Conservation (phyloP, 2,113 vertebrate species). For the Alectura lathami region DNA sequence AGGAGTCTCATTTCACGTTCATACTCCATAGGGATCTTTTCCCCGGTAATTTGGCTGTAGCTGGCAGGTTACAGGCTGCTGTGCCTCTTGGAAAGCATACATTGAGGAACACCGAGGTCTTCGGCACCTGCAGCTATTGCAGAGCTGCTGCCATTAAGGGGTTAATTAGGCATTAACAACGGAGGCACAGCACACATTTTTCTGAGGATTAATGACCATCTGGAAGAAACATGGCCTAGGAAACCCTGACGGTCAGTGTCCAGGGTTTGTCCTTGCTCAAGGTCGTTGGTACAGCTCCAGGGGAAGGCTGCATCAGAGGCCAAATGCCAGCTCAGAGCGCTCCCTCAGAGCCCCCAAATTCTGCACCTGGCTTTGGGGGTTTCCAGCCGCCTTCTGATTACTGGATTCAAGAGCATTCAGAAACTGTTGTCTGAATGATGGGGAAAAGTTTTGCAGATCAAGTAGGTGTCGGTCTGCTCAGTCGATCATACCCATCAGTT, state of each 20-base stretch:
- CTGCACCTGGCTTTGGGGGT: background rate
- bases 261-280: background rate
- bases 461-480: background rate
- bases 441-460: background rate
- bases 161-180: constrained; percentile 4
- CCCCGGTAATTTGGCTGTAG: background rate
- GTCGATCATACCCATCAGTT: background rate
- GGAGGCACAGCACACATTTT: background rate
- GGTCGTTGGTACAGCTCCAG: background rate
- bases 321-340: fast-evolving
- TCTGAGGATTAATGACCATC: constrained; percentile 19
- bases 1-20: background rate
- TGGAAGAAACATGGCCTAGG: background rate
- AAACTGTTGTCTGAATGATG: background rate
- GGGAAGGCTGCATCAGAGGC: background rate
- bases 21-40: background rate
- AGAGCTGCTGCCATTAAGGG: background rate
- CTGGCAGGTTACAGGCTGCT: background rate
- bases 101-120: background rate
- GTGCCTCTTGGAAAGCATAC: background rate
- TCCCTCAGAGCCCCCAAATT: fast-evolving
- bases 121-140: background rate
- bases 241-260: background rate
- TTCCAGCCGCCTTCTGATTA: background rate
- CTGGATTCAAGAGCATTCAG: background rate